Evolutionary conservation across 2,113 vertebrate species (phyloP), one percentile per base, ranked within the genome.

Genomic region (Rhinogobius similis): DNA sequence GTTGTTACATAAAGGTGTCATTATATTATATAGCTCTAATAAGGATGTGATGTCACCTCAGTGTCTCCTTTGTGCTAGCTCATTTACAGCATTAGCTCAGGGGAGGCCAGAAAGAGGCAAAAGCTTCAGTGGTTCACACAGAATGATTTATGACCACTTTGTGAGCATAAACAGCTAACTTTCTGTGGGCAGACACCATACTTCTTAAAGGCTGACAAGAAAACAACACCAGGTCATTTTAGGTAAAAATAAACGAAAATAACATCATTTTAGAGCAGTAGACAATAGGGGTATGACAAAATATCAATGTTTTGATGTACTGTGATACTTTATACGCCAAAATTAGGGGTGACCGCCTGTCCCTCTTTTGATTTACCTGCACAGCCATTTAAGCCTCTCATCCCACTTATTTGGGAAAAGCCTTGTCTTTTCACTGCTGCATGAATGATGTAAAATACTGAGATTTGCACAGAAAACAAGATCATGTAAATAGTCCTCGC

Each of bases 151-250:
- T 61, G 58, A 27, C 20, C 58, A 36, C 29, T 61, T 36, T 61
- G 58, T 11, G 8, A 38, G 27, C 58, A 38, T 61, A 61, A 61
- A 36, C 29, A 61, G 27, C 58, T 32, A 61, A 32, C 58, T 36
- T 61, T 32, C 14, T 38, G 24, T 59, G 27, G 27, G 27, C 29
- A 38, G 29, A 61, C 29, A 12, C 58, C 29, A 36, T 61, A 61
- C 18, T 61, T 36, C 29, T 36, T 20, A 11, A 61, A 11, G 29
- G 58, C 58, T 61, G 29, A 36, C 58, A 61, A 61, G 58, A 38
- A 32, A 61, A 61, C 29, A 36, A 61, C 52, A 26, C 52, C 12
- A 26, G 52, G 52, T 55, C 52, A 55, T 55, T 55, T 55, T 55
- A 26, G 52, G 52, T 55, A 16, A 55, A 26, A 55, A 4, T 55